Conservation (phyloP, 2,888 invertebrate species). For the Clistopyga incitator region DNA sequence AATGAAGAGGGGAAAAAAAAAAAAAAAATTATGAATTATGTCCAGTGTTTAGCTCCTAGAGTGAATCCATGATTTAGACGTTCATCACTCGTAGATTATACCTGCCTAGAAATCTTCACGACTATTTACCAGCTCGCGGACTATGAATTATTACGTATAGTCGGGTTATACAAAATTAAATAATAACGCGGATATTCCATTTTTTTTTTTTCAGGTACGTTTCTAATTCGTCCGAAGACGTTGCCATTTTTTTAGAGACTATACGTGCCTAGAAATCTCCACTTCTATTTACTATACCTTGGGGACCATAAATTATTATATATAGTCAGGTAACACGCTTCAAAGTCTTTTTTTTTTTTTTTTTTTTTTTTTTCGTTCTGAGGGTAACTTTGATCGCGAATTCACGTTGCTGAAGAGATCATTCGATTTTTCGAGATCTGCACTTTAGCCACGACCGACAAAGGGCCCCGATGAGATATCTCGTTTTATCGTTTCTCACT, state of each 20-base stretch:
- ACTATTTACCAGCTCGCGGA: constrained; percentile 27
- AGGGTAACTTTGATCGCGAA: not conserved
- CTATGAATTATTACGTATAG: constrained; percentile 57
- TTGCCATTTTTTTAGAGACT: too few species aligned
- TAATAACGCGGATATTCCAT: constrained; percentile 54
- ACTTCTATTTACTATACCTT: too few species aligned
- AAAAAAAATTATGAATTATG: constrained; percentile 64
- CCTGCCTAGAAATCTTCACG: constrained; percentile 47
- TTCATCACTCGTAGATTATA: constrained; percentile 66
- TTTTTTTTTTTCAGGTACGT: not conserved
- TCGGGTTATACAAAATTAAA: constrained; percentile 34
- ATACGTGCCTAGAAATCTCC: too few species aligned
- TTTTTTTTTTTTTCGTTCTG: not conserved
- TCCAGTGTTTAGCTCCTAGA: constrained; percentile 64
- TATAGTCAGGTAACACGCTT: too few species aligned
- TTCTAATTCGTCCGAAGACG: constrained; percentile 26
- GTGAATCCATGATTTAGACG: constrained; percentile 66
- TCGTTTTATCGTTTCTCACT: constrained; percentile 66
- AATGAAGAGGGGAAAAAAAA: constrained; percentile 54
- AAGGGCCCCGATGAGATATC: constrained; percentile 77
- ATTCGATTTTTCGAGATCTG: not conserved
- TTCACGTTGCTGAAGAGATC: not conserved
- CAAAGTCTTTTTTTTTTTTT: too few species aligned
- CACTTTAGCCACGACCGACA: constrained; percentile 77
- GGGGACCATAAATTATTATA: too few species aligned